These are phyloP conservation scores for Monopis laevigella DNA, from an alignment of 2,888 invertebrate species.

Conservation along the genomic window DNA sequence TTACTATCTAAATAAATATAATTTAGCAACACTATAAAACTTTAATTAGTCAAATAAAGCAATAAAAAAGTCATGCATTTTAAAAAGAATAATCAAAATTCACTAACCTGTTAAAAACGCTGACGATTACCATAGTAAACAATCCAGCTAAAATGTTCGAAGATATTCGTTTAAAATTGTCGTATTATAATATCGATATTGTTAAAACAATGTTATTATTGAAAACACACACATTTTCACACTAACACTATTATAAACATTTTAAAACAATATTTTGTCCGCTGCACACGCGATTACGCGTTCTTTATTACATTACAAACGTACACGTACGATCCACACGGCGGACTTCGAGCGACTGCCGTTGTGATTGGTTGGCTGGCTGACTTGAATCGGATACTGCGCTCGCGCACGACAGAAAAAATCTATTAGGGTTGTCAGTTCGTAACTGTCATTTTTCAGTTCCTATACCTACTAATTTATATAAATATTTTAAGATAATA, in stretches of 20 bases:
- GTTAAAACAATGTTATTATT: constrained; percentile 14
- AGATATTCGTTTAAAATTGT: constrained; percentile 3
- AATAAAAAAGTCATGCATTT: constrained; percentile 10
- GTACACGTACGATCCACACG: constrained; percentile 30
- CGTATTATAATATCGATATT: background rate
- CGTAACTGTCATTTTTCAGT: no score
- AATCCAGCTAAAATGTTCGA: constrained; percentile 34
- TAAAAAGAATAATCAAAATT: constrained; percentile 16
- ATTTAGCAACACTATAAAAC: no score
- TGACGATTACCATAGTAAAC: constrained; percentile 61
- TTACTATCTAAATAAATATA: background rate
- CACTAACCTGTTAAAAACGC: constrained; percentile 62
- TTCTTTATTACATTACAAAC: constrained; percentile 30
- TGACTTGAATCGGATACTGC: constrained; percentile 11
- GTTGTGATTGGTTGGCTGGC: constrained; percentile 32
- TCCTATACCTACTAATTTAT: no score
- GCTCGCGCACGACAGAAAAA: background rate
- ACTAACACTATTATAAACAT: constrained; percentile 27
- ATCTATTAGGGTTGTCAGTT: constrained; percentile 5
- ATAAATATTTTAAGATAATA: no score
- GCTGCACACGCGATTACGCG: constrained; percentile 22
- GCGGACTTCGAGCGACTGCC: constrained; percentile 38
- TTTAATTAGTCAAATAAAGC: no score
- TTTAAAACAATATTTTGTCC: constrained; percentile 21
- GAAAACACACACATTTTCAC: constrained; percentile 48